A percentile compares a stretch with the other conserved stretches of the same genome.
Conservation (phyloP, 2,113 vertebrate species). For the Prunella himalayana region DNA sequence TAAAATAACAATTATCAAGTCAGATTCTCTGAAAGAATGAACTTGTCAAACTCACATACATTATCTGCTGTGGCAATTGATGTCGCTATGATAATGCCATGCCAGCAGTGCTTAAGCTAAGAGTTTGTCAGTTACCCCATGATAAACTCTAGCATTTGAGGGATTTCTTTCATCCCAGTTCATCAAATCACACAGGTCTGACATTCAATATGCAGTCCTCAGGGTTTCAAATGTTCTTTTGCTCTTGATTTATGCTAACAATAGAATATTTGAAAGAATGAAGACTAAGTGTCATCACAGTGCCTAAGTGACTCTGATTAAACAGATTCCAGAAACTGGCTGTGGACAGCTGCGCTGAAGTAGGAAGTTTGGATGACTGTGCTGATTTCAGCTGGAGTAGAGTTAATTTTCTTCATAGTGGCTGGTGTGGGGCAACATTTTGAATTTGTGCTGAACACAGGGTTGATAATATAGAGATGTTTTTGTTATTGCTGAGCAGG, state of each 20-base stretch:
- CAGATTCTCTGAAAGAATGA: conserved; percentile 8
- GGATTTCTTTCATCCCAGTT: conserved; percentile 4
- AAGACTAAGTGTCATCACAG: not conserved
- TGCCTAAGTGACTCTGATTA: not conserved
- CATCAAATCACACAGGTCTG: conserved; percentile 26
- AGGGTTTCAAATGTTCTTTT: conserved; percentile 30
- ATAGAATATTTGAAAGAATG: conserved; percentile 28
- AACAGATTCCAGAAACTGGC: not conserved
- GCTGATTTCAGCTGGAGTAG: not conserved
- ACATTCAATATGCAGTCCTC: not conserved
- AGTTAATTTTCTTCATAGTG: not conserved
- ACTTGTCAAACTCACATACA: conserved; percentile 10
- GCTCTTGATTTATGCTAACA: conserved; percentile 26
- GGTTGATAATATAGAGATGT: not conserved
- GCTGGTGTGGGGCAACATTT: not conserved
- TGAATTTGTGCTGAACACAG: not conserved
- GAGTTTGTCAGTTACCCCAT: conserved; percentile 45
- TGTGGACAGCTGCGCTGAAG: not conserved
- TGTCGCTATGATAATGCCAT: conserved; percentile 21
- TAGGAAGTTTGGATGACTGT: not conserved
- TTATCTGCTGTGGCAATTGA: conserved; percentile 42
- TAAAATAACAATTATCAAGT: conserved; percentile 56
- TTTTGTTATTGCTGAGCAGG: not conserved
- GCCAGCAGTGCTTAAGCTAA: conserved; percentile 40
- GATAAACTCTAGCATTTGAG: conserved; percentile 47